A percentile compares a stretch with the other conserved stretches of the same genome.
Evolutionary conservation across 2,797 vertebrate species (phyloP).

Genomic region (Oophaga sylvatica): DNA sequence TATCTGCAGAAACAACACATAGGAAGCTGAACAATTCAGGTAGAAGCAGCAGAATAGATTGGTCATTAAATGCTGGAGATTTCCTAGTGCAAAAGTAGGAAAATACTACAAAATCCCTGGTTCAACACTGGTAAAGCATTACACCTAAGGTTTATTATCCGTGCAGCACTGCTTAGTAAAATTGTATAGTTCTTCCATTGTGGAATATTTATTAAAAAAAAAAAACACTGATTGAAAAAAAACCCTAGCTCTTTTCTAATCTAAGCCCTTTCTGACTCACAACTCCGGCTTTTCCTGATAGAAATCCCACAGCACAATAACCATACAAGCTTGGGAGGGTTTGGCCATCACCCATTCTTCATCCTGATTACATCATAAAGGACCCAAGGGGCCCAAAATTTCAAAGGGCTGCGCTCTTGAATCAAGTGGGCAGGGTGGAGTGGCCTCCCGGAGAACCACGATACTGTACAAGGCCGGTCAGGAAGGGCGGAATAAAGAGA

Average conservation of each 20-base stretch:
- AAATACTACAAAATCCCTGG: not conserved
- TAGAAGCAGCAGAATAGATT: not conserved
- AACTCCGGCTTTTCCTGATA: conserved; percentile 42
- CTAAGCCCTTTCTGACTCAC: conserved; percentile 37
- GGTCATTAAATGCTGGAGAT: not conserved
- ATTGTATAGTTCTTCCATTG: not conserved
- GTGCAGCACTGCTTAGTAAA: not conserved
- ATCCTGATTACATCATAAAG: conserved; percentile 40
- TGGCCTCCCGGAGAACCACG: conserved; percentile 30
- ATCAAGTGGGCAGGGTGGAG: conserved; percentile 6
- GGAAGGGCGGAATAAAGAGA: conserved; percentile 52
- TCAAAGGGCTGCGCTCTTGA: conserved; percentile 42
- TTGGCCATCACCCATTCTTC: conserved; percentile 45
- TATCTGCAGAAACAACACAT: conserved; percentile 77
- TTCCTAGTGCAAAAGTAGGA: not conserved
- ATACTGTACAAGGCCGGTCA: conserved; percentile 39
- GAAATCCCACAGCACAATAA: conserved; percentile 50
- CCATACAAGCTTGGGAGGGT: not conserved
- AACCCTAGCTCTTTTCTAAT: not conserved
- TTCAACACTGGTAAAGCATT: not conserved
- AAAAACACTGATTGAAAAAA: not conserved
- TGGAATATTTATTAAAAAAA: not conserved
- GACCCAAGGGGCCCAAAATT: conserved; percentile 26
- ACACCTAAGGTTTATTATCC: not conserved
- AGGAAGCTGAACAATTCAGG: not conserved